Conservation (phyloP, 2,797 vertebrate species). For the Sciurus vulgaris region DNA sequence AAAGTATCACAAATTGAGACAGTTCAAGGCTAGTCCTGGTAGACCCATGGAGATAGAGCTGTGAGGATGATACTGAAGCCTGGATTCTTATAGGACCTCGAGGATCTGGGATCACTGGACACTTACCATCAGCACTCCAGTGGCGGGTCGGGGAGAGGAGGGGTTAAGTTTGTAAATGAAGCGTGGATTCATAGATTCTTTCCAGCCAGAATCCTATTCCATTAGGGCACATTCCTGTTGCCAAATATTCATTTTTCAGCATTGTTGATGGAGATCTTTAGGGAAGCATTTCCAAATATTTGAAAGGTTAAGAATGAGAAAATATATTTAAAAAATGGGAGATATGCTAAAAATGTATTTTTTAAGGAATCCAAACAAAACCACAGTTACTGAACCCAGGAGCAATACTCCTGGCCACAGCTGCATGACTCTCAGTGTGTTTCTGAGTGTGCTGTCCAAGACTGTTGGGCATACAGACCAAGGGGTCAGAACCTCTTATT, state of each 20-base stretch:
- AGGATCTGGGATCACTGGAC: background rate
- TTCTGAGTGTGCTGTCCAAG: background rate
- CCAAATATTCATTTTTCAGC: background rate
- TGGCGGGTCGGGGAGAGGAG: background rate
- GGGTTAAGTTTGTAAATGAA: background rate
- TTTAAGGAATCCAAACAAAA: slow-evolving; percentile 19
- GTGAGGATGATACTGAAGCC: too few relatives aligned
- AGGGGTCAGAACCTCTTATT: background rate
- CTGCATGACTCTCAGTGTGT: background rate
- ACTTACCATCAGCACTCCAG: rapidly evolving
- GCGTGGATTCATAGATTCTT: background rate
- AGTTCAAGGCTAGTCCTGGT: background rate
- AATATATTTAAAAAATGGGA: slow-evolving; percentile 42
- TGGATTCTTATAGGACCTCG: rapidly evolving
- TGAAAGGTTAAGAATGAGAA: slow-evolving; percentile 26
- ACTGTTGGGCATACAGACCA: background rate
- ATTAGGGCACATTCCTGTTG: background rate
- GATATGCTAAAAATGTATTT: slow-evolving; percentile 45
- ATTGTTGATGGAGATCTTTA: background rate
- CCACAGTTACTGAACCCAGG: background rate
- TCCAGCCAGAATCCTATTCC: background rate
- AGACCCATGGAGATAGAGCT: background rate
- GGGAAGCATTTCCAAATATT: slow-evolving; percentile 42
- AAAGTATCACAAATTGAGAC: too few relatives aligned
- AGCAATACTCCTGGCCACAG: background rate